These are phyloP conservation scores for Mus pahari DNA, from an alignment of 2,113 vertebrate species.

Conservation along the genomic window DNA sequence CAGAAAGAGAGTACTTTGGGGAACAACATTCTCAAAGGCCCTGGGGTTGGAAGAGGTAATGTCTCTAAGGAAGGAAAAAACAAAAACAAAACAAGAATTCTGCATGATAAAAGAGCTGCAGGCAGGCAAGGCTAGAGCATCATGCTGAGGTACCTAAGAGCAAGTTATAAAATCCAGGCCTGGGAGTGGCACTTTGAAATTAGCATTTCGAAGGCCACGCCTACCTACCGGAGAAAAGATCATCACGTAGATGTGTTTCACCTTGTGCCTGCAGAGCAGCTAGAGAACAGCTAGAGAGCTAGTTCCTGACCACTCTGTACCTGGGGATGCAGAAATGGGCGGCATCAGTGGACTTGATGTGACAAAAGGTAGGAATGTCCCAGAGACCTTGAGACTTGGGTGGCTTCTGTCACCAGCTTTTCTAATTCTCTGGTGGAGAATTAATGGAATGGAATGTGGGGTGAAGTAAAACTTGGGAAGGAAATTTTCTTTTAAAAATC, in stretches of 20 bases:
- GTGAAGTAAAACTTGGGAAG: background rate
- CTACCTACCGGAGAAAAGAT: background rate
- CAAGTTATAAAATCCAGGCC: background rate
- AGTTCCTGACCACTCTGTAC: background rate
- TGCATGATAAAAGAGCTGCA: accelerated
- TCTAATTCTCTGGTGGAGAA: slow-evolving; percentile 2
- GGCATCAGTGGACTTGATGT: background rate
- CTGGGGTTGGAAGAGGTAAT: background rate
- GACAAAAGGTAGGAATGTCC: background rate
- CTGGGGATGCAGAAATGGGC: too few relatives aligned
- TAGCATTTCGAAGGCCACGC: slow-evolving; percentile 18
- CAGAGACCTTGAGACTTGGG: too few relatives aligned
- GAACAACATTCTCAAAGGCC: background rate
- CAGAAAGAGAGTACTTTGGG: background rate
- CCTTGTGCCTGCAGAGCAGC: background rate
- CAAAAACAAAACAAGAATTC: background rate
- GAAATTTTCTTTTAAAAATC: background rate
- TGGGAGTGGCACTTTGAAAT: background rate
- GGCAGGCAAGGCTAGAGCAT: background rate
- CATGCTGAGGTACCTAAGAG: background rate
- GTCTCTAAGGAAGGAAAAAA: background rate
- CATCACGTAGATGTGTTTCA: too few relatives aligned
- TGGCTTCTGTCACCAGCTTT: background rate
- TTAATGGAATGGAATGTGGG: background rate
- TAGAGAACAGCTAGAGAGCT: background rate